Conservation (phyloP, 2,113 vertebrate species). For the Vombatus ursinus region DNA sequence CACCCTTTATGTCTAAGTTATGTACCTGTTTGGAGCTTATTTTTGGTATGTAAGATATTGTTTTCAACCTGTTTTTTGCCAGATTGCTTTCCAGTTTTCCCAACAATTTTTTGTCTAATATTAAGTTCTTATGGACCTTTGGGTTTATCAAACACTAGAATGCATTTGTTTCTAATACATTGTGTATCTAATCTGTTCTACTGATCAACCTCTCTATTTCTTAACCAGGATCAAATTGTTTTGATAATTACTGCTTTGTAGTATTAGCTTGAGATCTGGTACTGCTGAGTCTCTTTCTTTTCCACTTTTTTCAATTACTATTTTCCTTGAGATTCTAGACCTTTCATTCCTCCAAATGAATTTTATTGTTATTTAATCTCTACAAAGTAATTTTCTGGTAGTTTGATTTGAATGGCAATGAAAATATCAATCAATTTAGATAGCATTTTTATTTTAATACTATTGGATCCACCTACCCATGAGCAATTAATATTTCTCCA, state of each 20-base stretch:
- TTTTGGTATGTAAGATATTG: background rate
- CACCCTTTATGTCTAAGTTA: background rate
- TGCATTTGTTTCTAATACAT: background rate
- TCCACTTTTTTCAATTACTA: background rate
- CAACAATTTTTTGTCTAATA: background rate
- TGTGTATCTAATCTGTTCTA: background rate
- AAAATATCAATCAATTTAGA: background rate
- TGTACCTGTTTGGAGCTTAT: background rate
- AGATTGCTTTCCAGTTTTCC: background rate
- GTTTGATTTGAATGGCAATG: background rate
- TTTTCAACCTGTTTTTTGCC: background rate
- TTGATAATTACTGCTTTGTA: background rate
- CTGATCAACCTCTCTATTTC: background rate
- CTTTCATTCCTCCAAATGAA: no score
- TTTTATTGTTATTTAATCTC: background rate
- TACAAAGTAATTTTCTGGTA: background rate
- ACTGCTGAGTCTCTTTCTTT: background rate
- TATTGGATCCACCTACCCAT: background rate
- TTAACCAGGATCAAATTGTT: background rate
- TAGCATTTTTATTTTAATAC: background rate
- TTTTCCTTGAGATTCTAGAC: background rate
- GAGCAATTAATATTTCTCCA: background rate
- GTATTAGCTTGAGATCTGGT: background rate
- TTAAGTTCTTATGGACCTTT: background rate
- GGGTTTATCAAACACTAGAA: background rate